These are phyloP conservation scores for Oncorhynchus nerka DNA, from an alignment of 2,113 vertebrate species.

Conservation along the genomic window DNA sequence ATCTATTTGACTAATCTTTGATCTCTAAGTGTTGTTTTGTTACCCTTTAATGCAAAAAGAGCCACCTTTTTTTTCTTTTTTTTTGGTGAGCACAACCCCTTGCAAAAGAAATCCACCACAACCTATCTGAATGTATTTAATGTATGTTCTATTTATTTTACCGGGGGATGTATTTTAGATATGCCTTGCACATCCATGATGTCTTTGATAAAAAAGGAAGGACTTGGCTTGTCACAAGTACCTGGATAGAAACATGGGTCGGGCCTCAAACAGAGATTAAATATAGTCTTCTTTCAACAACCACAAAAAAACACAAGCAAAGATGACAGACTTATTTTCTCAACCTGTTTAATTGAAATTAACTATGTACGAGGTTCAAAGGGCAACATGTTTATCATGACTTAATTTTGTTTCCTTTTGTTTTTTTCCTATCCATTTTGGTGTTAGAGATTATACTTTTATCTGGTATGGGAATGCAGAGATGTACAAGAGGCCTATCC, in stretches of 20 bases:
- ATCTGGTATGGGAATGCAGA: conserved; percentile 35
- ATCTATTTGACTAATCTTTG: conserved; percentile 3
- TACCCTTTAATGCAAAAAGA: conserved; percentile 48
- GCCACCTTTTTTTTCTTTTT: no score
- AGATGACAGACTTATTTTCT: not conserved
- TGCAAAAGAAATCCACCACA: conserved; percentile 3
- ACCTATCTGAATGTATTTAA: conserved; percentile 19
- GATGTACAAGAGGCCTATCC: conserved; percentile 19
- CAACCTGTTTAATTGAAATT: not conserved
- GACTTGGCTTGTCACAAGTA: conserved; percentile 3
- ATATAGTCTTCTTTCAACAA: conserved; percentile 22
- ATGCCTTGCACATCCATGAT: conserved; percentile 27
- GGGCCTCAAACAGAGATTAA: conserved; percentile 26
- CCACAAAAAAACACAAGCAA: not conserved
- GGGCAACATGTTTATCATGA: conserved; percentile 44
- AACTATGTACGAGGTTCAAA: conserved; percentile 12
- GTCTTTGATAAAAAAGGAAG: conserved; percentile 20
- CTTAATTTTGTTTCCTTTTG: conserved; percentile 49
- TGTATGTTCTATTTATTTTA: conserved; percentile 2
- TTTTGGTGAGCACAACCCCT: conserved; percentile 21
- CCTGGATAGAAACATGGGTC: conserved; percentile 1
- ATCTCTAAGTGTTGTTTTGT: conserved; percentile 1
- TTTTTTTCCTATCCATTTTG: conserved; percentile 56
- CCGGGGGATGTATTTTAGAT: conserved; percentile 34
- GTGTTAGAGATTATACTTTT: conserved; percentile 42